Evolutionary conservation across 2,113 vertebrate species (phyloP).

Genomic region (Marmota monax): DNA sequence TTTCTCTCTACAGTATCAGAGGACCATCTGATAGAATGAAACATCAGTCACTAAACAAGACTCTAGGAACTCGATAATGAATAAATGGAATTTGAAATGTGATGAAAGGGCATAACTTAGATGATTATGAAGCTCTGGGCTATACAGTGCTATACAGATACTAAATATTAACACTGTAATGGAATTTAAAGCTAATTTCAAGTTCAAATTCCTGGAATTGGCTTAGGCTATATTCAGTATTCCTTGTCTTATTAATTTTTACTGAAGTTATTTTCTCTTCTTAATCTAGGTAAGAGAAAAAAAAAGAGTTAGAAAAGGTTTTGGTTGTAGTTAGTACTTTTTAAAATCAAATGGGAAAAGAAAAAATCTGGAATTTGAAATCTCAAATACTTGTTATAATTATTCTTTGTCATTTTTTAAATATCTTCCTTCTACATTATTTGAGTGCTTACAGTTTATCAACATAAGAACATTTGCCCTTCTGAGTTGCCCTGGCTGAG

Average conservation of each 20-base stretch:
- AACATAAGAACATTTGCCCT: neutral
- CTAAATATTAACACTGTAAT: constrained; percentile 48
- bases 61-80: constrained; percentile 50
- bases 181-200: constrained; percentile 63
- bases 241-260: neutral
- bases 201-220: constrained; percentile 4
- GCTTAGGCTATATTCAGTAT: neutral
- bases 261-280: neutral
- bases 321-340: neutral
- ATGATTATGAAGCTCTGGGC: constrained; percentile 8
- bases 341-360: constrained; percentile 31
- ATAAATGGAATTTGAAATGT: constrained; percentile 52
- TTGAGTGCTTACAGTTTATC: neutral
- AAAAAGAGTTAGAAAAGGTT: neutral
- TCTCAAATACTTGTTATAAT: neutral
- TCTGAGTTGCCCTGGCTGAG: neutral
- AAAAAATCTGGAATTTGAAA: neutral
- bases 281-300: constrained; percentile 41
- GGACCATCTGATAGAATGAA: neutral
- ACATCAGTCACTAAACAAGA: constrained; percentile 39
- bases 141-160: neutral
- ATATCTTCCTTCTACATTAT: neutral
- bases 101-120: constrained; percentile 33
- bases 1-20: neutral
- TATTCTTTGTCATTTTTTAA: constrained; percentile 8